A percentile compares a stretch with the other conserved stretches of the same genome.
Evolutionary conservation across 2,888 invertebrate species (phyloP).

Genomic region (Crocallis elinguaria): DNA sequence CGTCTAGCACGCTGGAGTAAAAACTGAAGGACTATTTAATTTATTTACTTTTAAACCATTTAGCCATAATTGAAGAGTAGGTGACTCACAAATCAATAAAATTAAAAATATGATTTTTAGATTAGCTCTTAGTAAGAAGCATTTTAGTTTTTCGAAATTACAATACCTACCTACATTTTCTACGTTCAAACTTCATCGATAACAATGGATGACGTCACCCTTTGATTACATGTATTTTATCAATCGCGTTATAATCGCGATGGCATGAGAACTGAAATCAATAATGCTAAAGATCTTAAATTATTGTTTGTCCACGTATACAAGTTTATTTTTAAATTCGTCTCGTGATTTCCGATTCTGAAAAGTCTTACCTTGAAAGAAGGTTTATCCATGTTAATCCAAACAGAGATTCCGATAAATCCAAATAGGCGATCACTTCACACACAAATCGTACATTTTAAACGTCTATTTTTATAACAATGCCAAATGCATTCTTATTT

Average conservation of each 20-base stretch:
- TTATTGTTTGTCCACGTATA: no score
- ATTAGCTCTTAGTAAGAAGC: no score
- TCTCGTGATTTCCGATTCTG: constrained; percentile 17
- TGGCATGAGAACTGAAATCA: no score
- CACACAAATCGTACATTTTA: constrained; percentile 49
- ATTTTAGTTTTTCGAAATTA: no score
- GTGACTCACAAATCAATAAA: no score
- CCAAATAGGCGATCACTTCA: constrained; percentile 46
- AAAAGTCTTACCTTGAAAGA: constrained; percentile 68
- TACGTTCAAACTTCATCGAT: constrained; percentile 33
- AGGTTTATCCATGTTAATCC: constrained; percentile 78
- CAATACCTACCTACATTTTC: constrained; percentile 33
- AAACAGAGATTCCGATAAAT: constrained; percentile 53
- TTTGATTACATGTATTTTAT: no score
- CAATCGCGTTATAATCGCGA: no score
- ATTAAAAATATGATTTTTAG: not conserved
- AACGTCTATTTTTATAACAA: constrained; percentile 51
- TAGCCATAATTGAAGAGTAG: not conserved
- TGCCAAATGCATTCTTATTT: constrained; percentile 63
- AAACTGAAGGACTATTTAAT: not conserved
- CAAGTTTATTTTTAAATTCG: constrained; percentile 9
- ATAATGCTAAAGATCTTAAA: no score
- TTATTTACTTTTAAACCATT: not conserved
- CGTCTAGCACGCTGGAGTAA: constrained; percentile 50
- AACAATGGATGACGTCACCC: constrained; percentile 70